A percentile compares a stretch with the other conserved stretches of the same genome.
Evolutionary conservation across 2,113 vertebrate species (phyloP).

Genomic region (Hydrochoerus hydrochaeris): DNA sequence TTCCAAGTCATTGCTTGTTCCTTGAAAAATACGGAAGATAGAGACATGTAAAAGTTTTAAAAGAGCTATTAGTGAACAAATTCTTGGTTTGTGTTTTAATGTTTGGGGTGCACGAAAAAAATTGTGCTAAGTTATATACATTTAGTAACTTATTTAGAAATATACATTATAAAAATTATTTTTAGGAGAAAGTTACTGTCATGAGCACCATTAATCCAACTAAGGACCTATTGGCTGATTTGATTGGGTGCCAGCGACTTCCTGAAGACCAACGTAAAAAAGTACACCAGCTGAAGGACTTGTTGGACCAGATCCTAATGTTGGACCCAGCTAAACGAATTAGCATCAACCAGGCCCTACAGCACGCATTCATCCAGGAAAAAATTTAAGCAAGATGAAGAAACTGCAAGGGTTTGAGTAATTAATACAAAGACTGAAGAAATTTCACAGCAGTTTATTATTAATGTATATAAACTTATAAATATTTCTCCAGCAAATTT

Average conservation of each 20-base stretch:
- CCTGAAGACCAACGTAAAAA: slow-evolving; percentile 99
- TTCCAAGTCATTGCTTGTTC: not conserved
- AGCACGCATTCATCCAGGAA: slow-evolving; percentile 99
- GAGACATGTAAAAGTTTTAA: not conserved
- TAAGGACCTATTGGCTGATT: slow-evolving; percentile 98
- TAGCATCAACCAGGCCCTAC: slow-evolving; percentile 99
- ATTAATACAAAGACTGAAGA: slow-evolving; percentile 92
- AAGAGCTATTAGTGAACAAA: not conserved
- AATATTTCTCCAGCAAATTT: slow-evolving; percentile 92
- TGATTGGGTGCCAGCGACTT: slow-evolving; percentile 97
- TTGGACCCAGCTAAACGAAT: slow-evolving; percentile 99
- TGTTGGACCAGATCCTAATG: slow-evolving; percentile 98
- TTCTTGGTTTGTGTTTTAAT: not conserved
- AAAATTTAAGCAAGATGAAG: slow-evolving; percentile 93
- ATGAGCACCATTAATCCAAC: slow-evolving; percentile 99
- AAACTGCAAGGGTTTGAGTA: slow-evolving; percentile 91
- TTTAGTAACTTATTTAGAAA: slow-evolving; percentile 63
- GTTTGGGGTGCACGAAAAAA: not conserved
- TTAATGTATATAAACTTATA: slow-evolving; percentile 94
- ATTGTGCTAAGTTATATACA: slow-evolving; percentile 15
- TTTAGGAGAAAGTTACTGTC: slow-evolving; percentile 98
- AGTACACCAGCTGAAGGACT: slow-evolving; percentile 99
- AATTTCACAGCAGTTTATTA: slow-evolving; percentile 90
- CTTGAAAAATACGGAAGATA: not conserved
- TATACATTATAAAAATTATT: slow-evolving; percentile 81